Conservation (phyloP, 2,888 invertebrate genomes). For the Pyrocoelia pectoralis region DNA sequence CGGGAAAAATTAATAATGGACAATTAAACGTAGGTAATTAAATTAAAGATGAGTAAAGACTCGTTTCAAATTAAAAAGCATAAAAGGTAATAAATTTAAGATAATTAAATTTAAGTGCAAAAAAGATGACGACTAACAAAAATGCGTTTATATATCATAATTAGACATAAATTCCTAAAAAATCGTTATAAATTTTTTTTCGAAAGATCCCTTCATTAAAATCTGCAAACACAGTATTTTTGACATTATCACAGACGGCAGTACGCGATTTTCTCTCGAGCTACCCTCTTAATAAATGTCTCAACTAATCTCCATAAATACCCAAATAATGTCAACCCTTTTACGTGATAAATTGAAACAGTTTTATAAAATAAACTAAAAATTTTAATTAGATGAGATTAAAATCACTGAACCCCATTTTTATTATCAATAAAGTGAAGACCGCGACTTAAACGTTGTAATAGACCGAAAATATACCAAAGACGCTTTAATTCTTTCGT, state of each 20-base stretch:
- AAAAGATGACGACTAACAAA: too few species aligned
- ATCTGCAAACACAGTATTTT: slow-evolving; percentile 19
- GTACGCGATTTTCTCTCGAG: slow-evolving; percentile 19
- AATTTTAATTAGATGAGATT: neutral
- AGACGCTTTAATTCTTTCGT: slow-evolving; percentile 10
- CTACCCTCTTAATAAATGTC: slow-evolving; percentile 24
- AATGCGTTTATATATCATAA: too few species aligned
- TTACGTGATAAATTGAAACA: slow-evolving; percentile 8
- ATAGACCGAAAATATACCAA: neutral
- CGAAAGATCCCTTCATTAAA: neutral
- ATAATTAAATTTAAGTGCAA: too few species aligned
- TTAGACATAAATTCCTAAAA: neutral
- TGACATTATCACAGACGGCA: slow-evolving; percentile 24
- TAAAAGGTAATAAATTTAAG: too few species aligned
- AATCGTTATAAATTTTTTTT: slow-evolving; percentile 1
- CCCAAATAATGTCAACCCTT: slow-evolving; percentile 20
- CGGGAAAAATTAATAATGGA: too few species aligned
- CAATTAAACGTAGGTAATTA: too few species aligned
- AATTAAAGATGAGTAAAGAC: too few species aligned
- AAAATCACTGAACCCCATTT: neutral
- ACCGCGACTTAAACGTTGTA: neutral
- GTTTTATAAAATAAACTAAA: neutral
- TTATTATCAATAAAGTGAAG: neutral
- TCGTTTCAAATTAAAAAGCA: too few species aligned
- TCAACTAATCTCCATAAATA: slow-evolving; percentile 30